Conservation (phyloP, 2,888 invertebrate genomes). For the Priocnemis perturbator region DNA sequence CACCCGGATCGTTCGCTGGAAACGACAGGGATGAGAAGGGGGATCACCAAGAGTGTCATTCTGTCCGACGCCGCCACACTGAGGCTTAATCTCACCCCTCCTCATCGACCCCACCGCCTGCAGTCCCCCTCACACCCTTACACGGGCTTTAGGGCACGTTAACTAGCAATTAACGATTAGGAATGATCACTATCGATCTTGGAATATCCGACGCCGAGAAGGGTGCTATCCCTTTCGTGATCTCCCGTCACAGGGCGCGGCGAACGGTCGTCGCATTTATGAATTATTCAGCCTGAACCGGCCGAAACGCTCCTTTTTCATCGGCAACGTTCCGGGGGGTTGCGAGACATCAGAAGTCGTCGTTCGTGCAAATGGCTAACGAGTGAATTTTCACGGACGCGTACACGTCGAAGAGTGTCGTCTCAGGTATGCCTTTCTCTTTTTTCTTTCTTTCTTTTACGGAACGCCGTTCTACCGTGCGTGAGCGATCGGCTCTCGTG, state of each 20-base stretch:
- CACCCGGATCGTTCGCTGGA: slow-evolving; percentile 50
- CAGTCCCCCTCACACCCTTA: slow-evolving; percentile 22
- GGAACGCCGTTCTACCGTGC: too few species aligned
- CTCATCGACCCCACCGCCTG: slow-evolving; percentile 23
- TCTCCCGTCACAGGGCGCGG: neutral
- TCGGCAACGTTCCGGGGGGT: too few species aligned
- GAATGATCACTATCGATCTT: slow-evolving; percentile 58
- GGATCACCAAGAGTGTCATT: slow-evolving; percentile 71
- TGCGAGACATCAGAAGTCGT: too few species aligned
- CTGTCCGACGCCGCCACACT: slow-evolving; percentile 48
- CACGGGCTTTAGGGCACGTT: slow-evolving; percentile 57
- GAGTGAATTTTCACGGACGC: too few species aligned
- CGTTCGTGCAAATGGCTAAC: too few species aligned
- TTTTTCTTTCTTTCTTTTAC: too few species aligned
- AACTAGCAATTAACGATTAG: slow-evolving; percentile 66
- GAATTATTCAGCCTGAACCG: too few species aligned
- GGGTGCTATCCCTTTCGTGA: neutral
- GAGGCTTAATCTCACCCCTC: slow-evolving; percentile 17
- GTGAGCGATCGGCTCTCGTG: slow-evolving; percentile 1
- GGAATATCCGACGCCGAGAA: neutral
- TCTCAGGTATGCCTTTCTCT: too few species aligned
- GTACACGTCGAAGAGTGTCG: too few species aligned
- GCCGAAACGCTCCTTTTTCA: too few species aligned
- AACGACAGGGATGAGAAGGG: slow-evolving; percentile 43
- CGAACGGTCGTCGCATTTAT: too few species aligned